phyloP scores from a whole-genome alignment of 2,888 invertebrate genomes.

The Mesoligia furuncula region DNA sequence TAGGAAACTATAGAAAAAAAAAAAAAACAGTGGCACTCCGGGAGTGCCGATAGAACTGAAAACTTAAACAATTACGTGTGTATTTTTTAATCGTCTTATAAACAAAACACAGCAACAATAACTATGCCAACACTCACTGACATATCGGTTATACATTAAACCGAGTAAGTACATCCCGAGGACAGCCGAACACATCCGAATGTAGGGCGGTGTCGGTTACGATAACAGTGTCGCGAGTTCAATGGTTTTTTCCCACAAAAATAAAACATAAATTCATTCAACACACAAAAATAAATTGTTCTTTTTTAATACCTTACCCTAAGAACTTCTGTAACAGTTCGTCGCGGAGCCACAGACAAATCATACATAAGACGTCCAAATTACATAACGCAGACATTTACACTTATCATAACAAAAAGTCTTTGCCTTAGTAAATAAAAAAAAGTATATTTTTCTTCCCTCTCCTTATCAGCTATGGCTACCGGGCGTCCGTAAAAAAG shows the following conservation, averaged over 20 bases:
- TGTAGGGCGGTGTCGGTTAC: too few relatives aligned
- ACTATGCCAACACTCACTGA: too few relatives aligned
- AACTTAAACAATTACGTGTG: too few relatives aligned
- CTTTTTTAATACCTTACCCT: not conserved
- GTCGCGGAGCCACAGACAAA: constrained; percentile 16
- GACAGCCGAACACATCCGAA: too few relatives aligned
- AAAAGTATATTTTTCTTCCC: constrained; percentile 57
- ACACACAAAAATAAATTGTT: not conserved
- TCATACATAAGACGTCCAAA: constrained; percentile 29
- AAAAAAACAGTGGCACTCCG: not conserved
- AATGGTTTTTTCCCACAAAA: too few relatives aligned
- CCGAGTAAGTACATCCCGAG: too few relatives aligned
- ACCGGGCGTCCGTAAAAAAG: constrained; percentile 65
- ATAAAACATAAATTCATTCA: too few relatives aligned
- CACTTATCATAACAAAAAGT: constrained; percentile 53
- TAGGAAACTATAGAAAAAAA: not conserved
- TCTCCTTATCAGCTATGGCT: constrained; percentile 61
- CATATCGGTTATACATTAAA: too few relatives aligned
- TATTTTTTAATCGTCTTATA: too few relatives aligned
- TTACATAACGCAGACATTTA: constrained; percentile 56
- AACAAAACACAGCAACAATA: too few relatives aligned
- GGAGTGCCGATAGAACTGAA: too few relatives aligned
- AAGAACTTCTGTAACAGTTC: not conserved
- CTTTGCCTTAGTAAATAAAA: constrained; percentile 47
- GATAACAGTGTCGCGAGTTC: too few relatives aligned